Conservation (phyloP, 2,888 invertebrate genomes). For the Calameuta pallipes region DNA sequence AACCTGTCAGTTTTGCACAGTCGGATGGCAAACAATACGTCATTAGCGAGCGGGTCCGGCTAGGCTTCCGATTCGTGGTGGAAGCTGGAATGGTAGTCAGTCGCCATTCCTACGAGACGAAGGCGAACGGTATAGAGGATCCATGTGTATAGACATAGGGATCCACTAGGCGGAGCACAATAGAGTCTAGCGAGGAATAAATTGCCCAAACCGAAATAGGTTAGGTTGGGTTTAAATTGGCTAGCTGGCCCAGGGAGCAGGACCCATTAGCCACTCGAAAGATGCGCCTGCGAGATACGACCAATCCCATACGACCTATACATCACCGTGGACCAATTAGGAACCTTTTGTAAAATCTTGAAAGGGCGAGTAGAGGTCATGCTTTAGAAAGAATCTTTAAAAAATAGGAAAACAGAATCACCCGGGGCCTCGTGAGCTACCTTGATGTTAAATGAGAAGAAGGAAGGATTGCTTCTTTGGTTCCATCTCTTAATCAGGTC, state of each 20-base stretch:
- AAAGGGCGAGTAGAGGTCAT: conserved; percentile 17
- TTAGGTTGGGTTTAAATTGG: conserved; percentile 25
- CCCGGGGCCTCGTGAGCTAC: neutral
- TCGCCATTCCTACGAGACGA: conserved; percentile 25
- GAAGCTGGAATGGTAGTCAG: neutral
- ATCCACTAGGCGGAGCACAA: conserved; percentile 18
- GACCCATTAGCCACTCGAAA: conserved; percentile 46
- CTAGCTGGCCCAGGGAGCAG: conserved; percentile 5
- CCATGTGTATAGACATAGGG: conserved; percentile 10
- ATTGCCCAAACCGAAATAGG: conserved; percentile 49
- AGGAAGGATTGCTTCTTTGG: neutral
- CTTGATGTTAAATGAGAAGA: neutral
- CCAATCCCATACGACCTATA: conserved; percentile 46
- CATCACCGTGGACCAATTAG: conserved; percentile 58
- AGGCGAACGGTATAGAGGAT: conserved; percentile 20
- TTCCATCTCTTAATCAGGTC: neutral
- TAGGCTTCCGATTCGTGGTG: conserved; percentile 3
- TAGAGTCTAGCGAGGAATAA: conserved; percentile 39
- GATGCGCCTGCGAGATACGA: conserved; percentile 54
- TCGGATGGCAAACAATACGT: conserved; percentile 34
- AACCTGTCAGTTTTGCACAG: conserved; percentile 34
- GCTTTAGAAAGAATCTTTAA: neutral
- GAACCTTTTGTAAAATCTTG: conserved; percentile 24
- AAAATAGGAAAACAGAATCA: neutral
- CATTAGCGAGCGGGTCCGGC: conserved; percentile 29